A percentile compares a stretch with the other conserved stretches of the same genome.
These are phyloP conservation scores for Pelagia noctiluca DNA, from an alignment of 30 jellyfish, hydroid and myxozoan genomes.

Conservation along the genomic window DNA sequence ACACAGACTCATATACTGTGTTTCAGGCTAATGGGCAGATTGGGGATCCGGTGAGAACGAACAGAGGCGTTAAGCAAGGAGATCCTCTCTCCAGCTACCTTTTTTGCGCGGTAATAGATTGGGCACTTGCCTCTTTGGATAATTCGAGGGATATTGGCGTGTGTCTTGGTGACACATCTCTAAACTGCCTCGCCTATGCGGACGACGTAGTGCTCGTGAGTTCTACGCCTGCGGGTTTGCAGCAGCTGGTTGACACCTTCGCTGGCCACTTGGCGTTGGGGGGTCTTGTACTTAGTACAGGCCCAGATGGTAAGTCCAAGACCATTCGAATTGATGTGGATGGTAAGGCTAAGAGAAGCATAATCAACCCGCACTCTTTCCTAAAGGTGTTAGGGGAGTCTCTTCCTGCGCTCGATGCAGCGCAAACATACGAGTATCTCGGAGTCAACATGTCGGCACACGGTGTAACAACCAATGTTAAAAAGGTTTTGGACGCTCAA, in stretches of 20 bases:
- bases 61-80: neutral
- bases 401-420: neutral
- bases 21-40: neutral
- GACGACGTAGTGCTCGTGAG: neutral
- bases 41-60: neutral
- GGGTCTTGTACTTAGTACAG: conserved; percentile 10
- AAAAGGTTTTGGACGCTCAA: neutral
- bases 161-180: neutral
- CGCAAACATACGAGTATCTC: conserved; percentile 1
- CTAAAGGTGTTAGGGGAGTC: neutral
- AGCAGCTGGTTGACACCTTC: neutral
- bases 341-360: conserved; percentile 24
- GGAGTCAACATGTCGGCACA: neutral
- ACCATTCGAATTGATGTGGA: conserved; percentile 11
- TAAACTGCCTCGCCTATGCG: conserved; percentile 1
- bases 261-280: neutral
- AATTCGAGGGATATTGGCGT: conserved; percentile 1
- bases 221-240: neutral
- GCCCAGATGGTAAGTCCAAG: neutral
- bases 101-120: neutral
- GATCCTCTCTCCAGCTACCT: conserved; percentile 5
- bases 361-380: neutral
- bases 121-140: neutral
- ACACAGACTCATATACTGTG: neutral
- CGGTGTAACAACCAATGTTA: neutral